These are phyloP conservation scores for Geococcyx californianus DNA, from an alignment of 2,113 vertebrate genomes.

Conservation along the genomic window DNA sequence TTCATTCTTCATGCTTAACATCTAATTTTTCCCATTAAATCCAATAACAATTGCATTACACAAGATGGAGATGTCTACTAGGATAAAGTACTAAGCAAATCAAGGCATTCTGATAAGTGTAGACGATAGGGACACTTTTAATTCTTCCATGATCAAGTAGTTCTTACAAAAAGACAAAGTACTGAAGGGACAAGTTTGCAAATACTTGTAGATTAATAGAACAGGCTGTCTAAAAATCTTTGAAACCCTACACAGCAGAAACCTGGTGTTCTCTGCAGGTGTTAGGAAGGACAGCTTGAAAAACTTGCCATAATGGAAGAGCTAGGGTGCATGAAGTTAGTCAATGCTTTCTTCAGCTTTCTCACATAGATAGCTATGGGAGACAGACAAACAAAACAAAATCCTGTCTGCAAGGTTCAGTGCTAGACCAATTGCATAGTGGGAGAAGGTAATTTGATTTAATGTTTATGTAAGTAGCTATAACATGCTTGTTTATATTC, in stretches of 20 bases:
- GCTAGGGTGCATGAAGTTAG: neutral
- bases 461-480: neutral
- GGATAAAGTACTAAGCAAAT: neutral
- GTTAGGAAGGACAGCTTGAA: neutral
- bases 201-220: neutral
- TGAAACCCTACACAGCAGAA: neutral
- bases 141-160: neutral
- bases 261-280: neutral
- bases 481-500: neutral
- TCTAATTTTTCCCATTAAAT: neutral
- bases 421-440: neutral
- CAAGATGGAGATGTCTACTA: neutral
- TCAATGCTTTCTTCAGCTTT: neutral
- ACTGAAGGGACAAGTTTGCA: neutral
- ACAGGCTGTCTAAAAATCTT: neutral
- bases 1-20: neutral
- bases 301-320: neutral
- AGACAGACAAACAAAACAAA: neutral
- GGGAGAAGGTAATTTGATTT: neutral
- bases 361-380: neutral
- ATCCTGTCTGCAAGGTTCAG: neutral
- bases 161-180: neutral
- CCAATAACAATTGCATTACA: neutral
- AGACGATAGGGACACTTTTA: neutral
- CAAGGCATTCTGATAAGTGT: neutral